phyloP scores from a whole-genome alignment of 2,113 vertebrate genomes.

The Atlantisia rogersi region DNA sequence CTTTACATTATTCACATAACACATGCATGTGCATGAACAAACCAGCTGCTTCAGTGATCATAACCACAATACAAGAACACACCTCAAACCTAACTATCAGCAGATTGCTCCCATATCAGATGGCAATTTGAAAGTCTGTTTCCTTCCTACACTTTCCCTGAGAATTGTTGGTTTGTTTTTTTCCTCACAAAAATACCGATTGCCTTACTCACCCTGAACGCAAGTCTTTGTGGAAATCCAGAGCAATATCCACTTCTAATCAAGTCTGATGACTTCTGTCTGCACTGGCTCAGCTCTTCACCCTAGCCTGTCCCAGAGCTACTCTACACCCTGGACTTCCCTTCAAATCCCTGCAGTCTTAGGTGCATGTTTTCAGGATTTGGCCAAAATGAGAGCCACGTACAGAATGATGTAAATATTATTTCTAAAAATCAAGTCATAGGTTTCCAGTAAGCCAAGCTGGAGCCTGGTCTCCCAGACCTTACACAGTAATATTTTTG shows the following conservation, averaged over 20 bases:
- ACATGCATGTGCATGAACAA: constrained; percentile 78
- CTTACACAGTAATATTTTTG: background rate
- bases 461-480: background rate
- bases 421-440: background rate
- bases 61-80: background rate
- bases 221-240: constrained; percentile 9
- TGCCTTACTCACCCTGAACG: constrained; percentile 41
- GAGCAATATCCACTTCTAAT: background rate
- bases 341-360: background rate
- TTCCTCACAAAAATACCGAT: constrained; percentile 34
- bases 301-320: background rate
- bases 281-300: background rate
- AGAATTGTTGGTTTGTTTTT: background rate
- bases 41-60: constrained; percentile 39
- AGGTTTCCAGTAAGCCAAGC: background rate
- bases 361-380: background rate
- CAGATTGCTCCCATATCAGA: constrained; percentile 16
- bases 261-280: background rate
- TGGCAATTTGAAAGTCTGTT: background rate
- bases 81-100: constrained; percentile 40
- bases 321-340: background rate
- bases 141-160: constrained; percentile 43
- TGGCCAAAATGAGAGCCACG: background rate
- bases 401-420: background rate
- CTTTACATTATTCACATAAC: constrained; percentile 63